phyloP scores from a whole-genome alignment of 1,140 invertebrate genomes.

The Apis dorsata region DNA sequence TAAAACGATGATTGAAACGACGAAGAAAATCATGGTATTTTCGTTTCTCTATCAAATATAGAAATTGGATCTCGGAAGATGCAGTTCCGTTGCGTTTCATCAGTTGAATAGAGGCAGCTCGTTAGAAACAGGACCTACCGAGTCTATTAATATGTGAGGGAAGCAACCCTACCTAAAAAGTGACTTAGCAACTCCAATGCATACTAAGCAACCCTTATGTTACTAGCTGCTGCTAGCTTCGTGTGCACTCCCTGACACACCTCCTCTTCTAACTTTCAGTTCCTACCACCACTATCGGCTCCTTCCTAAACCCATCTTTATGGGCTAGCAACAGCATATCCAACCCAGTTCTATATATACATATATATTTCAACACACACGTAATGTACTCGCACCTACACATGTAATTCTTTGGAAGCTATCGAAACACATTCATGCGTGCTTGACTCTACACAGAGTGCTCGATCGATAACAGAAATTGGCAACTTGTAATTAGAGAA shows the following conservation, averaged over 20 bases:
- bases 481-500: not conserved
- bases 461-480: not conserved
- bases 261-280: slow-evolving; percentile 43
- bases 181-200: slow-evolving; percentile 79
- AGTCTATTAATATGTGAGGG: slow-evolving; percentile 75
- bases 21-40: not conserved
- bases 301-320: slow-evolving; percentile 67
- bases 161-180: slow-evolving; percentile 73
- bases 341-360: slow-evolving; percentile 21
- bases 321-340: slow-evolving; percentile 62
- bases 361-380: slow-evolving; percentile 18
- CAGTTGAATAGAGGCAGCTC: slow-evolving; percentile 42
- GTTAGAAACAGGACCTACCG: slow-evolving; percentile 55
- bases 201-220: slow-evolving; percentile 77
- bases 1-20: not conserved
- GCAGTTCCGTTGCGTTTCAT: slow-evolving; percentile 41
- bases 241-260: slow-evolving; percentile 34
- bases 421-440: not conserved
- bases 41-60: not conserved
- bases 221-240: slow-evolving; percentile 52
- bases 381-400: not conserved
- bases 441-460: not conserved
- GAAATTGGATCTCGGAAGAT: slow-evolving; percentile 13
- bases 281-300: slow-evolving; percentile 49
- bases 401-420: not conserved